Evolutionary conservation across 2,888 invertebrate genomes (phyloP).

Genomic region (Arenicola marina): DNA sequence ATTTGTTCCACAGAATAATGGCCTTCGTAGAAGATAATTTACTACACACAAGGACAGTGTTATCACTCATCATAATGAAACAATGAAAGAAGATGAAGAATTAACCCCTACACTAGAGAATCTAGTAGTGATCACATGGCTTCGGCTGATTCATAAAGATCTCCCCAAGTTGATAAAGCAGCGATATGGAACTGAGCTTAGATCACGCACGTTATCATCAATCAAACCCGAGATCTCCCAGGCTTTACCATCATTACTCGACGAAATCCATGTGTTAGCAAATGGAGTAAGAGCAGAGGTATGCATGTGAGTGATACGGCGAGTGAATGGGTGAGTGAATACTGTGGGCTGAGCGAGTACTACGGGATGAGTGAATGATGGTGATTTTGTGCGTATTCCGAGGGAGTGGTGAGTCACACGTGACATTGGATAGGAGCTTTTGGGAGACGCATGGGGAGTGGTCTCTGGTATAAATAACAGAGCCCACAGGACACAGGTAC

Average conservation of each 20-base stretch:
- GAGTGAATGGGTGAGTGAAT: too few relatives aligned
- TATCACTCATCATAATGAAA: conserved; percentile 4
- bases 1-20: conserved; percentile 3
- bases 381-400: too few relatives aligned
- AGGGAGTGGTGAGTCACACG: too few relatives aligned
- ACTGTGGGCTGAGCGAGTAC: too few relatives aligned
- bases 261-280: too few relatives aligned
- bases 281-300: too few relatives aligned
- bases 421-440: too few relatives aligned
- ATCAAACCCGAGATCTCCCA: conserved; percentile 9
- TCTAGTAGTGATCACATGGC: conserved; percentile 5
- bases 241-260: conserved; percentile 1
- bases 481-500: too few relatives aligned
- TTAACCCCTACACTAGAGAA: conserved; percentile 8
- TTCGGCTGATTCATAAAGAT: not conserved
- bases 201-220: not conserved
- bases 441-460: too few relatives aligned
- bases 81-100: conserved; percentile 10
- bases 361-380: too few relatives aligned
- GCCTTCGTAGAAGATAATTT: conserved; percentile 13
- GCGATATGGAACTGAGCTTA: conserved; percentile 6
- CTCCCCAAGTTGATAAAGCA: conserved; percentile 3
- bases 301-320: too few relatives aligned
- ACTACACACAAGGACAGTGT: not conserved
- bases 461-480: too few relatives aligned